Base-by-base conservation (phyloP, 2,797 vertebrate genomes). In the Gallinago stenura region DNA sequence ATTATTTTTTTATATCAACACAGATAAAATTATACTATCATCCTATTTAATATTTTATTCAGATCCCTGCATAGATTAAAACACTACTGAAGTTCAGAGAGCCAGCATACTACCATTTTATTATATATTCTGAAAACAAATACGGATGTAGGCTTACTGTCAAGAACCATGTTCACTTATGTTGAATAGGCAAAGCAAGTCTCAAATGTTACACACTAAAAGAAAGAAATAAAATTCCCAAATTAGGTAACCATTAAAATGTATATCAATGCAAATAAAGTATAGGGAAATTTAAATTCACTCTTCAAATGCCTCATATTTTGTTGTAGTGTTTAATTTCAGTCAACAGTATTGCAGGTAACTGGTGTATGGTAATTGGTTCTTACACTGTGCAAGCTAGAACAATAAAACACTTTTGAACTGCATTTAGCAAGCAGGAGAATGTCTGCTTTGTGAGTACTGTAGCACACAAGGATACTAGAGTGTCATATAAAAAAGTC, bases 11-110 rank as follows among this genome's bases (percentile, higher is more conserved):
- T 95, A 77, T 95, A 84, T 92, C 61, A 86, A 77, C 62, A 68
- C 31, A 61, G 77, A 70, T 91, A 93, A 93, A 88, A 83, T 79
- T 89, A 80, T 65, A 73, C 71, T 92, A 65, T 68, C 41, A 2
- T 87, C 85, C 46, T 95, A 75, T 88, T 92, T 90, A 96, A 97
- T 96, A 96, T 95, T 95, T 96, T 76, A 78, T 94, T 89, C 83
- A 93, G 60, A 78, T 68, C 77, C 64, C 81, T 70, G 51, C 72
- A 82, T 65, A 68, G 13, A 94, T 95, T 97, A 95, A 96, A 96
- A 93, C 73, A 78, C 35, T 62, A 41, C 77, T 96, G 89, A 96
- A 83, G 82, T 92, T 92, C 83, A 83, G 75, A 73, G 4, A 77
- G 76, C 77, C 86, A 87, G 76, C 89, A 76, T 41, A 73, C 82